Base-by-base conservation (phyloP, 2,797 vertebrate genomes). In the Peromyscus aztecus region DNA sequence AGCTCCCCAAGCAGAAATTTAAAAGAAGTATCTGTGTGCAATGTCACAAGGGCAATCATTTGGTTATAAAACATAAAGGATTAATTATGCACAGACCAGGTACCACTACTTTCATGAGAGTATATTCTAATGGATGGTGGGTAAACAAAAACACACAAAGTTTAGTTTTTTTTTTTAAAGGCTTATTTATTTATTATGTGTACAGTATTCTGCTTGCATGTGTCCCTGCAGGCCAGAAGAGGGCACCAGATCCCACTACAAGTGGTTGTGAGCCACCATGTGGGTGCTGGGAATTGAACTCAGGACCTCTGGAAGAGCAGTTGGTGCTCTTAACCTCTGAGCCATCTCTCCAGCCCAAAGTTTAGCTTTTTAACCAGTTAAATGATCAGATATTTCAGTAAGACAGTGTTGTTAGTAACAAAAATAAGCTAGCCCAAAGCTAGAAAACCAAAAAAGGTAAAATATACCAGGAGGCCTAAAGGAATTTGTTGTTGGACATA, bases 381-480 rank as follows among this genome's bases (percentile, higher is more conserved):
- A 57, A 75, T 55, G 34, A 92, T 69, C 37, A 95, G 24, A 61
- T 76, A 91, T 61, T 95, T 95, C 16, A 86, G 80, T 61, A 96
- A 61, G 84, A 85, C 29, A 87, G 75, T 71, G 43, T 85, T 91
- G 29, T 84, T 69, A 24, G 21, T 85, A 90, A 89, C 37, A 90
- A 96, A 97, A 87, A 69, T 46, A 88, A 52, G 55, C 61, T 61
- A 61, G 24, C 93, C 81, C 80, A 96, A 91, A 86, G 49, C 67
- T 37, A 94, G 65, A 37, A 93, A 93, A 93, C 24, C 29, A 95
- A 21, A 84, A 96, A 88, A 75, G 55, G 78, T 84, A 75, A 24
- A n/a, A 82, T 63, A 81, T 24, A 90, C 8, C 65, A 92, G 40
- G 78, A 96, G 76, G 73, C 24, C 29, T 75, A 61, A 83, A 61